These are phyloP conservation scores for Chaetodon trifasciatus DNA, from an alignment of 2,797 vertebrate genomes.

Conservation along the genomic window DNA sequence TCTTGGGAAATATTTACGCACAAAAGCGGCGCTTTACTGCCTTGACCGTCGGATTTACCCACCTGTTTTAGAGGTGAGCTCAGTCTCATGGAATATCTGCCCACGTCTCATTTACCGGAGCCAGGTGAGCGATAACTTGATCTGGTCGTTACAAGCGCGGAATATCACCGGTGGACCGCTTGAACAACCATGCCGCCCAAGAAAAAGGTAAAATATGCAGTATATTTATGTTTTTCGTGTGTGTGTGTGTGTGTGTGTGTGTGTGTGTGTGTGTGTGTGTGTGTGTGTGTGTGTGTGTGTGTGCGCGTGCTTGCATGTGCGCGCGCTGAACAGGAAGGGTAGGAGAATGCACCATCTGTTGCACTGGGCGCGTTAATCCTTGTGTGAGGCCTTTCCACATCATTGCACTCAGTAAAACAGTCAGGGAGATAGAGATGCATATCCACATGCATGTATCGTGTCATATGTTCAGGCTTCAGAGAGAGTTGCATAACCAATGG, in stretches of 20 bases:
- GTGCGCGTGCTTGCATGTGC: not conserved
- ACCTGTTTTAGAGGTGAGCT: constrained; percentile 20
- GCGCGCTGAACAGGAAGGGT: constrained; percentile 63
- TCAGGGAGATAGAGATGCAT: constrained; percentile 38
- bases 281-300: constrained; percentile 3
- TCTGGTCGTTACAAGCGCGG: constrained; percentile 46
- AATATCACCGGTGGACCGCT: constrained; percentile 46
- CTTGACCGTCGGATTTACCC: not conserved
- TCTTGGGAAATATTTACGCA: constrained; percentile 50
- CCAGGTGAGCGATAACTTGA: constrained; percentile 57
- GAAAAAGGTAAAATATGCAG: constrained; percentile 82
- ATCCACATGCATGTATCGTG: constrained; percentile 53
- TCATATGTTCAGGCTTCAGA: constrained; percentile 46
- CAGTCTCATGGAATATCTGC: constrained; percentile 45
- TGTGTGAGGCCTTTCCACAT: constrained; percentile 79
- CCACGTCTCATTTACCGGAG: constrained; percentile 31
- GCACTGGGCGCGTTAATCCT: constrained; percentile 82
- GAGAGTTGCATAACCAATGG: constrained; percentile 60
- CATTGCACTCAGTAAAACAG: constrained; percentile 59
- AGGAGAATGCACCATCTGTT: constrained; percentile 83
- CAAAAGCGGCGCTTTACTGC: not conserved
- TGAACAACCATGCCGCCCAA: constrained; percentile 83
- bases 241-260: not conserved
- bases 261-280: not conserved
- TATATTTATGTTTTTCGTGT: not conserved